Percentiles rank a stretch among this genome's conserved stretches.
These are phyloP conservation scores for Ephestia elutella DNA, from an alignment of 1,140 invertebrate species.

Conservation along the genomic window DNA sequence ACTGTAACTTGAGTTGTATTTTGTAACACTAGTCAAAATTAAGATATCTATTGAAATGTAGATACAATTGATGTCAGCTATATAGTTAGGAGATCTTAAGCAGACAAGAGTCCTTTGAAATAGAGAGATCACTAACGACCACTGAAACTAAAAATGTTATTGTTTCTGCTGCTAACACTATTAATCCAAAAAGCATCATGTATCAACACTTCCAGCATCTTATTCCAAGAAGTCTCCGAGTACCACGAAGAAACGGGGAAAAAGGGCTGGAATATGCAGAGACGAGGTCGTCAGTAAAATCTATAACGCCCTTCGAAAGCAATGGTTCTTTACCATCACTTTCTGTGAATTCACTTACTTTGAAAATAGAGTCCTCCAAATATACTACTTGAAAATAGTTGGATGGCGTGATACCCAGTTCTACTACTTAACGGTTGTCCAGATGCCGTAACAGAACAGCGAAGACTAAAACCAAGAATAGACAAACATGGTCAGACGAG, in stretches of 20 bases:
- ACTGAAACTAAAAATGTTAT: conserved; percentile 34
- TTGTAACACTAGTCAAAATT: too few species aligned
- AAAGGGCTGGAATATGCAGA: conserved; percentile 51
- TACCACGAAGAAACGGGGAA: conserved; percentile 45
- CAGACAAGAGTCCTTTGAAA: neutral
- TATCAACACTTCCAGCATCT: conserved; percentile 20
- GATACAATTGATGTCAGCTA: too few species aligned
- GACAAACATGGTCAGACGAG: conserved; percentile 55
- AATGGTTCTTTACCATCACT: conserved; percentile 63
- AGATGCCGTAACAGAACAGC: conserved; percentile 35
- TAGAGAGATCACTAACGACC: neutral
- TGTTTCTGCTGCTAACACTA: conserved; percentile 19
- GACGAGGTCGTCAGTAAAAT: conserved; percentile 57
- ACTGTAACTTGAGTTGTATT: too few species aligned
- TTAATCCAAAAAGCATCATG: conserved; percentile 24
- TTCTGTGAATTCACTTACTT: conserved; percentile 67
- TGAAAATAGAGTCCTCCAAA: conserved; percentile 60
- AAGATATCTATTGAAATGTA: too few species aligned
- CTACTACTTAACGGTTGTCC: conserved; percentile 58
- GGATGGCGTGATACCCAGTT: conserved; percentile 52
- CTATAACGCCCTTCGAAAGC: conserved; percentile 55
- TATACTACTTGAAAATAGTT: conserved; percentile 59
- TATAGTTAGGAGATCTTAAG: too few species aligned
- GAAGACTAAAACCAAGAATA: conserved; percentile 50
- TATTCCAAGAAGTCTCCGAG: conserved; percentile 40